Base-by-base conservation (phyloP, 2,888 invertebrate species). In the Harpalus rubripes region DNA sequence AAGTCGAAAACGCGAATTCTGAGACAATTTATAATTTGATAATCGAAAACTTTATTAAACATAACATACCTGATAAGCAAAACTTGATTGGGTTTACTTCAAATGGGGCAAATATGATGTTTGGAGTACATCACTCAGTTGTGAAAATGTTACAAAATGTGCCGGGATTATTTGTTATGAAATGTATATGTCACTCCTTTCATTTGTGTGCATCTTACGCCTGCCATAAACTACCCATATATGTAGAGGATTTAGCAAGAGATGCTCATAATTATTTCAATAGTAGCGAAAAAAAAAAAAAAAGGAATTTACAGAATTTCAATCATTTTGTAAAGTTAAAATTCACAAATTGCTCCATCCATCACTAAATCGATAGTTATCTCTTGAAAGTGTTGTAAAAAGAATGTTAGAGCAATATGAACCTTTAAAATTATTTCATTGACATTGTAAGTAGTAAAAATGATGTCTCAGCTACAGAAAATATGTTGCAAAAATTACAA, bases 41-140 rank as follows among this genome's bases (percentile, higher is more conserved):
- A 41, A 78, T 16, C 18, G 78, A 78, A 18, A 44, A 44, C 56
- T 78, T 78, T 22, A 41, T 56, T 44, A 78, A 78, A 18, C 16
- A 78, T 4, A 22, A 78, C 15, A 78, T 78, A 44, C 78, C 52
- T n/a, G 26, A 59, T 15, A 80, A 59, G 32, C 22, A 80, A 18
- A 80, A 80, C 61, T 61, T 80, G 32, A 80, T 61, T 26, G 80
- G 80, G n/a, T 80, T 80, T 59, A 59, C 80, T 61, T 52, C 7
- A 12, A 52, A 78, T 22, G 52, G 78, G 10, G 78, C 78, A 22
- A 44, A 41, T 80, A 2, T 10, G 59, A 59, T 80, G 80, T 80
- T 15, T 80, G 80, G 32, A 61, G 58, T 59, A 15, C 59, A 80
- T 10, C 59, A 58, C 61, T 59, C 59, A n/a, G 59, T 80, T 22